phyloP scores from a whole-genome alignment of 2,797 vertebrate species.

The Silurus lanzhouensis region DNA sequence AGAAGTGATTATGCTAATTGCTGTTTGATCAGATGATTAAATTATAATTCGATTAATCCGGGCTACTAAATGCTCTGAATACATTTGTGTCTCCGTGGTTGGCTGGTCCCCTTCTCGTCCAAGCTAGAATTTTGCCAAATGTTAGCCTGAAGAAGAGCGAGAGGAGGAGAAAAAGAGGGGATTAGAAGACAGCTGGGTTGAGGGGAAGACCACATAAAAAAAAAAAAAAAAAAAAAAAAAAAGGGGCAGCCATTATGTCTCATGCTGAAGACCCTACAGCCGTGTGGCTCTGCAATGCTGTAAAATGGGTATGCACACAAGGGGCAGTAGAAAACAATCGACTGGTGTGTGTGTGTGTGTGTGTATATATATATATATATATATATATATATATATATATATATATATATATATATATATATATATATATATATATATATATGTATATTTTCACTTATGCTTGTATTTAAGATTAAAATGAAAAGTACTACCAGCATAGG shows the following conservation, averaged over 20 bases:
- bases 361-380: background rate
- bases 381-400: background rate
- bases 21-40: slow-evolving; percentile 96
- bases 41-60: slow-evolving; percentile 89
- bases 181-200: slow-evolving; percentile 13
- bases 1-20: slow-evolving; percentile 92
- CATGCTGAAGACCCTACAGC: slow-evolving; percentile 33
- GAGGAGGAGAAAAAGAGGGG: slow-evolving; percentile 49
- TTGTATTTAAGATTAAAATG: background rate
- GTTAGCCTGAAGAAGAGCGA: slow-evolving; percentile 26
- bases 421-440: background rate
- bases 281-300: slow-evolving; percentile 37
- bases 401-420: background rate
- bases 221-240: background rate
- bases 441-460: background rate
- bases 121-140: slow-evolving; percentile 54
- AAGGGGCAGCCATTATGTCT: slow-evolving; percentile 33
- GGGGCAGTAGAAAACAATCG: background rate
- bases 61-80: slow-evolving; percentile 83
- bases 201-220: slow-evolving; percentile 29
- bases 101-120: slow-evolving; percentile 66
- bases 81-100: slow-evolving; percentile 78
- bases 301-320: slow-evolving; percentile 44
- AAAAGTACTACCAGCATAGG: background rate
- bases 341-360: too few species aligned